Evolutionary conservation across 2,113 vertebrate genomes (phyloP), one percentile per base, ranked within the genome.

Genomic region (Cyphomyrus discorhynchus): DNA sequence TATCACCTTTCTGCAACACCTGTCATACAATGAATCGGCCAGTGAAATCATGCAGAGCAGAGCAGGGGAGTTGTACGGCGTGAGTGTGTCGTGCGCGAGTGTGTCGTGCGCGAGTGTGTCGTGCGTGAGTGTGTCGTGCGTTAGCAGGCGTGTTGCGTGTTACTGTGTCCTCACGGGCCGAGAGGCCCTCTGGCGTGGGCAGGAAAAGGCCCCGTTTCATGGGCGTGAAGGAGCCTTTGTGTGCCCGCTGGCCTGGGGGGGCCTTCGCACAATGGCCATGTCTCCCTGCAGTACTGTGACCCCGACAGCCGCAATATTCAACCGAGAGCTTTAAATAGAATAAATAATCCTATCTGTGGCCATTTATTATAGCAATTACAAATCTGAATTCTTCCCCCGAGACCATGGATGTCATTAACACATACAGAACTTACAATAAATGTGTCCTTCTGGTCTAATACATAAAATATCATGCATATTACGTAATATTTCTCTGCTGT

Each of bases 301-400:
- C 82, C 17, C 21, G 39, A 47, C 13, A n/a, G 45, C 45, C 42
- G 82, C 42, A 46, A 84, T 84, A 46, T 45, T 84, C 82, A 46
- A 21, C 82, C 19, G 9, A 84, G 82, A 45, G 39, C 82, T 84
- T 84, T 84, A 84, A 84, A 84, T 45, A 82, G 77, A 82, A 82
- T 84, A 84, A 84, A 84, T 84, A 84, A 84, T 46, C 45, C 8
- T 84, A 47, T 84, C 82, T 84, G 24, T 3, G 8, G 82, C 39
- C 82, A 84, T 84, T 84, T 84, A 84, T 84, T 84, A 84, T 21
- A 84, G 35, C 82, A 84, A 84, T 84, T 46, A 84, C 19, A 46
- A 46, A 84, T 17, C 39, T 47, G 82, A 45, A 84, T 84, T 84
- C 39, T 46, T 84, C 82, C 82, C 82, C 24, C 24, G 82, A 84